Evolutionary conservation across 2,888 invertebrate genomes (phyloP), one percentile per base, ranked within the genome.

Genomic region (Alsophila aescularia): DNA sequence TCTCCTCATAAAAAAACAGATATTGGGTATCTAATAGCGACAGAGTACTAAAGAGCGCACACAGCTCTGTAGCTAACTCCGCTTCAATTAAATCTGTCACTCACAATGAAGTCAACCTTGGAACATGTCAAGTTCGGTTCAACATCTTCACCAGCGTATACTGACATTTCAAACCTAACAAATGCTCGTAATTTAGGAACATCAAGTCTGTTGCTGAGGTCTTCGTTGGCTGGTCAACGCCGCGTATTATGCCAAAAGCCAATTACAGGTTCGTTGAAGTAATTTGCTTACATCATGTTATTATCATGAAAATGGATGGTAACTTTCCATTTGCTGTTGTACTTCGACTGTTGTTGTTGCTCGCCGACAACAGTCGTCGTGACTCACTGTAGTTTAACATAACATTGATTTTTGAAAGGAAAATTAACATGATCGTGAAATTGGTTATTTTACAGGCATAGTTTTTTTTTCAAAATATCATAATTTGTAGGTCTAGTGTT

Each of bases 81-180:
- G 64, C 52, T 67, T 63, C 68, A 70, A 70, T 73, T 70, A 73
- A 60, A 59, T 67, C 71, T 73, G 79, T 75, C 77, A 70, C 59
- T 77, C 73, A 72, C 73, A 70, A 73, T 75, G 65, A 66, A 49
- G 74, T 75, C 41, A 69, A 70, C 79, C 79, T 77, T 77, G 74
- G 64, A 52, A 52, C 64, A 63, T 71, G 76, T 75, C 78, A 75
- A 79, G 77, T 75, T 77, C 74, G 45, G 34, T 21, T 44, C 36
- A 18, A 8, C 41, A 14, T 34, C 34, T 21, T 12, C 48, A 51
- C 62, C 60, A 51, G 37, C 16, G 7, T 48, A 39, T 1, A 36
- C 10, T 40, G 57, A 48, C 36, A 50, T 29, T 32, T 12, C 27
- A 1, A 13, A 10, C 31, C 2, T 13, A 9, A n/a, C 24, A 24